Evolutionary conservation across 2,888 invertebrate genomes (phyloP).

Genomic region (Pilophorus perplexus): DNA sequence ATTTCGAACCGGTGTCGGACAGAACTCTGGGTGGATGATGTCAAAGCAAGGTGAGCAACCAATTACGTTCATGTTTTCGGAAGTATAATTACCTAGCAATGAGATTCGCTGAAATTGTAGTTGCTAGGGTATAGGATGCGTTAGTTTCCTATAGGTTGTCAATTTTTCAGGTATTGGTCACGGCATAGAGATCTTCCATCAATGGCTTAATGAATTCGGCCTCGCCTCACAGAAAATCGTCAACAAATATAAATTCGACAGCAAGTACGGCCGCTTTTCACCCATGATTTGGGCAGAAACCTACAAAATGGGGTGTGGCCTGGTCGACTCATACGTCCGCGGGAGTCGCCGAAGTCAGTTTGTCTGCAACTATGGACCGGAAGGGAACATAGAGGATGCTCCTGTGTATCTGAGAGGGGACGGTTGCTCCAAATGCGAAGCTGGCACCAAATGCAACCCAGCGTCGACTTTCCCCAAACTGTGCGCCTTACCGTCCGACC

Average conservation of each 20-base stretch:
- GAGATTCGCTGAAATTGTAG: too few species aligned
- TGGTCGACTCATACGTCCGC: not conserved
- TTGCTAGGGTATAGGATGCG: too few species aligned
- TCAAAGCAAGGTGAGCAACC: too few species aligned
- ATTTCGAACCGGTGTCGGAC: not conserved
- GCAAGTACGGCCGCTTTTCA: not conserved
- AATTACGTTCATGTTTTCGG: too few species aligned
- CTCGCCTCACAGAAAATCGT: not conserved
- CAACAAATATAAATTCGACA: not conserved
- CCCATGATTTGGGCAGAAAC: slow-evolving; percentile 23
- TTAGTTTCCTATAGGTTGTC: too few species aligned
- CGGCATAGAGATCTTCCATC: not conserved
- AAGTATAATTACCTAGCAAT: too few species aligned
- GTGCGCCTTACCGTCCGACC: not conserved
- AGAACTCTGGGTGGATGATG: not conserved
- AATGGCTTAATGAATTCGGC: slow-evolving; percentile 13
- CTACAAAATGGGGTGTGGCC: slow-evolving; percentile 11
- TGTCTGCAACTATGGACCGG: slow-evolving; percentile 28
- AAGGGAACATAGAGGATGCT: not conserved
- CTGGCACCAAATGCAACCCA: not conserved
- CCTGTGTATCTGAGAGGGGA: slow-evolving; percentile 10
- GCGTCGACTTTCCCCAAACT: not conserved
- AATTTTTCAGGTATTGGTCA: too few species aligned
- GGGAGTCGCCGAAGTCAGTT: not conserved
- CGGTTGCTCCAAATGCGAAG: not conserved